Conservation (phyloP, 2,113 vertebrate species). For the Channa argus region DNA sequence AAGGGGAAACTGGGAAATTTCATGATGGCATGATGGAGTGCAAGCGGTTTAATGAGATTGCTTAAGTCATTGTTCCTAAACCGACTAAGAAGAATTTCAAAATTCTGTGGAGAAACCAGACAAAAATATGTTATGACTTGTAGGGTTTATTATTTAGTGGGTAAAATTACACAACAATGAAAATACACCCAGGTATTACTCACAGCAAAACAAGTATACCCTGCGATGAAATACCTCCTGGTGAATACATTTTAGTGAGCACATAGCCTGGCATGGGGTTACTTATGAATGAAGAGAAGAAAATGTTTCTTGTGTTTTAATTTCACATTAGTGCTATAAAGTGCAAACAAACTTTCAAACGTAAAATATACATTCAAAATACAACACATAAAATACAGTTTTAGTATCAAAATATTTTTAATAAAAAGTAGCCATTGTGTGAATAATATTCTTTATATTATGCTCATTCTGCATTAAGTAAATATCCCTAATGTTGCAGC, state of each 20-base stretch:
- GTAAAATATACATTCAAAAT: no score
- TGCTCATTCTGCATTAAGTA: no score
- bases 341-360: no score
- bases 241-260: background rate
- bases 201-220: slow-evolving; percentile 4
- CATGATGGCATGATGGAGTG: background rate
- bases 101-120: slow-evolving; percentile 25
- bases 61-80: slow-evolving; percentile 6
- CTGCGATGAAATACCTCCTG: slow-evolving; percentile 30
- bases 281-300: background rate
- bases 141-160: background rate
- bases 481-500: no score
- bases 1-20: slow-evolving; percentile 13
- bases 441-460: no score
- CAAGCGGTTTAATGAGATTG: background rate
- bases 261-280: background rate
- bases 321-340: no score
- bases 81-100: slow-evolving; percentile 9
- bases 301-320: no score
- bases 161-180: slow-evolving; percentile 20
- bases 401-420: no score
- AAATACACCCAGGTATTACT: slow-evolving; percentile 23
- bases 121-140: background rate
- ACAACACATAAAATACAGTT: no score
- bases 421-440: no score